Evolutionary conservation across 1,140 invertebrate genomes (phyloP).

Genomic region (Drosophila fuyamai): DNA sequence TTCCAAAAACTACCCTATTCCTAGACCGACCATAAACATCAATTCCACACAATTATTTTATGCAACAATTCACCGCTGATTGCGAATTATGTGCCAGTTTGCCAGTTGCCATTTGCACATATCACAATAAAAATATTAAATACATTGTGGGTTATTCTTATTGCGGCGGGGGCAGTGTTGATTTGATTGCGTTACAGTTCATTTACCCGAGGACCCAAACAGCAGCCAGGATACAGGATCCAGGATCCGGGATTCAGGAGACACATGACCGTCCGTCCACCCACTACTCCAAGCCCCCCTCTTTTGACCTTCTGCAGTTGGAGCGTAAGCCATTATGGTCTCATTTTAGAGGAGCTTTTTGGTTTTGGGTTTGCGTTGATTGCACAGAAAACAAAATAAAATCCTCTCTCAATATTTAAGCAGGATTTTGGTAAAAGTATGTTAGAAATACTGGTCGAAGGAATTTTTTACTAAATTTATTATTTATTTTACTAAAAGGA

Average conservation of each 20-base stretch:
- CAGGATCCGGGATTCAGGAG: not conserved
- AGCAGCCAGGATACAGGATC: not conserved
- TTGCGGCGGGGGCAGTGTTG: slow-evolving; percentile 60
- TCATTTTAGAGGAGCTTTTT: slow-evolving; percentile 56
- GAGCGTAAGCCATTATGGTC: slow-evolving; percentile 62
- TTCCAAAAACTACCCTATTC: not conserved
- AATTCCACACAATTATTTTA: slow-evolving; percentile 39
- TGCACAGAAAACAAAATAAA: not conserved
- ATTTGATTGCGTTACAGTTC: slow-evolving; percentile 84
- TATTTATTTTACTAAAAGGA: too few relatives aligned
- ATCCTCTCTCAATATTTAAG: not conserved
- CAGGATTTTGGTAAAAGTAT: too few relatives aligned
- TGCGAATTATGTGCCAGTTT: slow-evolving; percentile 48
- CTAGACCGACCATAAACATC: slow-evolving; percentile 17
- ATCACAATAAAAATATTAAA: slow-evolving; percentile 73
- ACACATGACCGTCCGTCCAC: slow-evolving; percentile 27
- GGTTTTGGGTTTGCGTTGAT: slow-evolving; percentile 39
- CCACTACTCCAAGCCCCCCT: not conserved
- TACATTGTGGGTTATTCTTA: slow-evolving; percentile 54
- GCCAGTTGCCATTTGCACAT: slow-evolving; percentile 16
- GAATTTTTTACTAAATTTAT: too few relatives aligned
- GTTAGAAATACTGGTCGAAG: too few relatives aligned
- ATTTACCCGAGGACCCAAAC: slow-evolving; percentile 66
- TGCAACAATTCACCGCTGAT: slow-evolving; percentile 57
- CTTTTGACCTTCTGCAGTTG: slow-evolving; percentile 20